Conservation (phyloP, 2,888 invertebrate genomes). For the Clepsis dumicolana region DNA sequence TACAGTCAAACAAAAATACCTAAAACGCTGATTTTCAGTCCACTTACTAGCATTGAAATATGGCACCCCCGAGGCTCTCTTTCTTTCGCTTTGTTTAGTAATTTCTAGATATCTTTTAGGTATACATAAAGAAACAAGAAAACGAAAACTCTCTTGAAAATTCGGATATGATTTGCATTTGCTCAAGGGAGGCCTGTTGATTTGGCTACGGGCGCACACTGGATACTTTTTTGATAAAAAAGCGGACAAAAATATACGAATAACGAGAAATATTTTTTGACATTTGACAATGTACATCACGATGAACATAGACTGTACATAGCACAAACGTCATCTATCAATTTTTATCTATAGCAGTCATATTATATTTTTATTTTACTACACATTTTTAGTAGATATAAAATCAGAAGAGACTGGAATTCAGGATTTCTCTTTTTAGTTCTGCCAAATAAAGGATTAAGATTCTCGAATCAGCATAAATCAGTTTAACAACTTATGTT, state of each 20-base stretch:
- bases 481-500: too few species aligned
- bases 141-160: conserved; percentile 32
- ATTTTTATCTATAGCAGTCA: too few species aligned
- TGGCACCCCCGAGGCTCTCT: conserved; percentile 14
- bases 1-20: background rate
- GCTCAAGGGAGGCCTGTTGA: conserved; percentile 22
- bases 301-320: too few species aligned
- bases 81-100: conserved; percentile 23
- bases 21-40: conserved; percentile 5
- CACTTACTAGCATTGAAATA: conserved; percentile 28
- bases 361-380: too few species aligned
- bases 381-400: too few species aligned
- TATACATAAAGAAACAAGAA: conserved; percentile 13
- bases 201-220: conserved; percentile 32
- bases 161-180: conserved; percentile 38
- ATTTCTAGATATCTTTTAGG: conserved; percentile 28
- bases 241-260: background rate
- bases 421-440: too few species aligned
- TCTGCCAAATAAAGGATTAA: too few species aligned
- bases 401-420: too few species aligned
- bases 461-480: too few species aligned
- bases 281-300: too few species aligned
- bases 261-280: too few species aligned
- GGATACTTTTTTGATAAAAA: background rate
- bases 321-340: too few species aligned